Base-by-base conservation (phyloP, 2,797 vertebrate species). In the Pelochelys cantorii region DNA sequence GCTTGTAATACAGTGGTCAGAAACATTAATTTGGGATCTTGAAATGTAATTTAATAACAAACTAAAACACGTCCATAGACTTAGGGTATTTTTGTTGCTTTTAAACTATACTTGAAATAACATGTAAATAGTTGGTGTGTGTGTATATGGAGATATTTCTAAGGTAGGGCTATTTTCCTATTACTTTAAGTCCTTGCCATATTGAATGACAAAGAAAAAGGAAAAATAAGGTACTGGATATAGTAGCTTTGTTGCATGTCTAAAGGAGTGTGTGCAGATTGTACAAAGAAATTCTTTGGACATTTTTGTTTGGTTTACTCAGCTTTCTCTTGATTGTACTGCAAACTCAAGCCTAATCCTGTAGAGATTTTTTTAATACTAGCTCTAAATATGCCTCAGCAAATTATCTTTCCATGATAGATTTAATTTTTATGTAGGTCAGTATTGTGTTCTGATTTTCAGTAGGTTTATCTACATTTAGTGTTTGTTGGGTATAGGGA, bases 81-180 rank as follows among this genome's bases (percentile, higher is more conserved):
- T 87, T 8, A 15, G 81, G 97, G 90, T 94, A 87, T 96, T 97
- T 97, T 94, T 95, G 93, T 95, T 96, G 94, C 95, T 85, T 94
- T 13, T 92, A 84, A 81, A 91, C 94, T 95, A 87, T 94, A 91
- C 94, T 90, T 97, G 95, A 94, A 95, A 90, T 91, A 31, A 3
- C n/a, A 82, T 90, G 93, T 90, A 92, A 94, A 89, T 89, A 85
- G 89, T 92, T 81, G 91, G 95, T 94, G 93, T 92, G 93, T 92
- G 94, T 96, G 95, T 95, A 96, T 96, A 87, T 88, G 83, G 54
- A 59, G 90, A 80, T 96, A 88, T 93, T 95, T 97, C 86, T 81
- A 65, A 89, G 95, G 89, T 85, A 95, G 93, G 82, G 79, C 74
- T 85, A 91, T 96, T 84, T 89, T 97, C 94, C 96, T 88, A 78